Base-by-base conservation (phyloP, 2,113 vertebrate species). In the Nothocercus nigrocapillus region DNA sequence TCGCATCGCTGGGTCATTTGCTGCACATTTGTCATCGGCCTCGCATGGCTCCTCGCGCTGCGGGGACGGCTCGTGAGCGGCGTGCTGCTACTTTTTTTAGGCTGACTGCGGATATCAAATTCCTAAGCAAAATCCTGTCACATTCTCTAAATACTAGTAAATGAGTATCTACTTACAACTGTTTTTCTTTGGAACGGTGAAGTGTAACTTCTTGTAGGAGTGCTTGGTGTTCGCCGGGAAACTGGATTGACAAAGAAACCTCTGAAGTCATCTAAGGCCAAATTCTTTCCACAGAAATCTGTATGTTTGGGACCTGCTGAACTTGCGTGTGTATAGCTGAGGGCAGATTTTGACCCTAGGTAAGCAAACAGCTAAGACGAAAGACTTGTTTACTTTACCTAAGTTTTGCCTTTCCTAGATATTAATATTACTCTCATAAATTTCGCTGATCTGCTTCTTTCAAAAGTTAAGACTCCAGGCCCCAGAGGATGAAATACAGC, bases 401-500 rank as follows among this genome's bases (percentile, higher is more conserved):
- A 94, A 92, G 91, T 96, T 98, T 97, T 97, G 94, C 96, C 96
- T 98, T 97, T 88, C 90, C 89, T 91, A 86, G 80, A 82, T 97
- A 96, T 97, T 98, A 95, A 97, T 98, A 98, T 98, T 96, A 81
- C 87, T 90, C 95, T 96, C 97, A 96, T 98, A 98, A 98, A 97
- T 98, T 98, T 97, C 97, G 94, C 96, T 94, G 97, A 97, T 96
- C 95, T 97, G 89, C 92, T 85, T 82, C 96, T 98, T 98, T 98
- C 89, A 97, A 95, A 97, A 96, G 93, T 96, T 97, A 97, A 98
- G 97, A 94, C 96, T 95, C 69, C 88, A 90, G 95, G 93, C 92
- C 95, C 95, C 89, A 88, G 95, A 97, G 97, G 96, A 96, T 98
- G 97, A 98, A 98, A 98, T 98, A 98, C 96, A 97, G 97, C 95